Conservation (phyloP, 2,888 invertebrate species). For the Calameuta pallipes region DNA sequence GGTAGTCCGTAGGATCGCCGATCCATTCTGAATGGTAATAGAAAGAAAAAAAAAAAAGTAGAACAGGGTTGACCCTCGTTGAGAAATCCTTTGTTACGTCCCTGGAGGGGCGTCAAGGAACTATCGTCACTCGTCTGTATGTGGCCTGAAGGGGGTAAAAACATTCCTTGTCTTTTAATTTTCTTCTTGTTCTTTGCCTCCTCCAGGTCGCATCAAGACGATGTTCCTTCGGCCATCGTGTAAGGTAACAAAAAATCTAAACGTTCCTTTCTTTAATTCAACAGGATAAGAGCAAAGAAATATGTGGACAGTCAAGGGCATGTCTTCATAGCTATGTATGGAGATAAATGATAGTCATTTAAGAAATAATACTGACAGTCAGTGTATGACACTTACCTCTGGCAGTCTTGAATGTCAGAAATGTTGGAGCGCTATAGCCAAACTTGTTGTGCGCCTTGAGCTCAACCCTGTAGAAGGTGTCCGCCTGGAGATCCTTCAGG, state of each 20-base stretch:
- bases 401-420: conserved; percentile 85
- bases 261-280: background rate
- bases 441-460: conserved; percentile 87
- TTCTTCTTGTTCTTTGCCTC: conserved; percentile 21
- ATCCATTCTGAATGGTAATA: conserved; percentile 62
- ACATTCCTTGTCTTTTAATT: conserved; percentile 9
- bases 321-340: background rate
- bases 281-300: background rate
- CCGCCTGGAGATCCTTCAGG: conserved; percentile 77
- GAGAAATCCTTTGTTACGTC: conserved; percentile 26
- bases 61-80: conserved; percentile 39
- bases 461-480: conserved; percentile 86
- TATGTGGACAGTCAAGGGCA: conserved; percentile 1
- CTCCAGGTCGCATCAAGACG: conserved; percentile 33
- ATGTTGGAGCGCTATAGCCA: conserved; percentile 83
- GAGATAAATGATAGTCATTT: background rate
- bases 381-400: conserved; percentile 78
- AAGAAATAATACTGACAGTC: background rate
- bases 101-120: background rate
- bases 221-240: background rate
- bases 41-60: background rate
- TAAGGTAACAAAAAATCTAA: conserved; percentile 28
- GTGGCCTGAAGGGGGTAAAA: conserved; percentile 10
- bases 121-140: background rate
- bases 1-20: conserved; percentile 56